Evolutionary conservation across 2,113 vertebrate genomes (phyloP).

Genomic region (Podiceps cristatus): DNA sequence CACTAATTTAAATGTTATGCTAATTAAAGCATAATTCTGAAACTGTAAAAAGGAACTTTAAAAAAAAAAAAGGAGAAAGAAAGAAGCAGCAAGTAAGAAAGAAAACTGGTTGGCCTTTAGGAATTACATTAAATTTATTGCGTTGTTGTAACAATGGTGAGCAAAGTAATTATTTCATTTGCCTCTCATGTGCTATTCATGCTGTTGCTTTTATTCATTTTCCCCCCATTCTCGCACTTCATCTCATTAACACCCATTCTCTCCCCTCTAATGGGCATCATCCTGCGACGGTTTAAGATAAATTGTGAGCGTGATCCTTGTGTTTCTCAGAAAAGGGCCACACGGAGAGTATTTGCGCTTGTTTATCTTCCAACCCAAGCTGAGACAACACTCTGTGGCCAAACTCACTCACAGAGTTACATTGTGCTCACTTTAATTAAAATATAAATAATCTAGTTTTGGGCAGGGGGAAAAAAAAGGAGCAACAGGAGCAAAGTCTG

Average conservation of each 20-base stretch:
- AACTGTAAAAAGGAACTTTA: conserved; percentile 75
- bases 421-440: conserved; percentile 51
- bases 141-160: conserved; percentile 66
- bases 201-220: conserved; percentile 57
- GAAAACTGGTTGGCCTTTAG: conserved; percentile 73
- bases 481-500: background rate
- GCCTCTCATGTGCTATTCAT: conserved; percentile 55
- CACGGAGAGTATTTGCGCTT: background rate
- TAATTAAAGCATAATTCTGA: conserved; percentile 85
- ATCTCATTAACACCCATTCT: conserved; percentile 70
- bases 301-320: conserved; percentile 55
- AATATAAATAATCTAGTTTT: conserved; percentile 34
- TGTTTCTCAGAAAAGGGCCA: conserved; percentile 50
- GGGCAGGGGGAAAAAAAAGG: background rate
- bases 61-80: background rate
- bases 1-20: conserved; percentile 86
- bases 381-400: background rate
- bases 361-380: background rate
- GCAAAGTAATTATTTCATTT: conserved; percentile 75
- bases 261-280: conserved; percentile 64
- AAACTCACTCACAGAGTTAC: background rate
- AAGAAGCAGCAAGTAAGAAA: conserved; percentile 59
- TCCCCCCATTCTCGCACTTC: conserved; percentile 45
- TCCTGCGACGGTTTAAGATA: conserved; percentile 64
- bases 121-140: conserved; percentile 79